A percentile compares a stretch with the other conserved stretches of the same genome.
Conservation (phyloP, 2,888 invertebrate genomes). For the Idaea aversata region DNA sequence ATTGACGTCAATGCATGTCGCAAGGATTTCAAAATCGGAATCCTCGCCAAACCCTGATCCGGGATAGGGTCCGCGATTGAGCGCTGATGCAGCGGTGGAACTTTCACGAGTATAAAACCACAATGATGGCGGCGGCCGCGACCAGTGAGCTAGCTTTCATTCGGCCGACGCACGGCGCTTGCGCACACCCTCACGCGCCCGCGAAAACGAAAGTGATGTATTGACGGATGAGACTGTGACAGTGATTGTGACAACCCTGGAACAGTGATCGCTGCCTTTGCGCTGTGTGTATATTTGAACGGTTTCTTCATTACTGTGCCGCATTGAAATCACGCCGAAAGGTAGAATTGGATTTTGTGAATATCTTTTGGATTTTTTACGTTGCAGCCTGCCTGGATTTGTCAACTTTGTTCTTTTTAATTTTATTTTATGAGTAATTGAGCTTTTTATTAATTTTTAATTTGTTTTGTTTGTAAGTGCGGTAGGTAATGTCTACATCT, state of each 20-base stretch:
- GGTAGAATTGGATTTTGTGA: constrained; percentile 59
- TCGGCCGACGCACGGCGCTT: constrained; percentile 49
- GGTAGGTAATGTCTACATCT: not conserved
- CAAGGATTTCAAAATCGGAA: constrained; percentile 68
- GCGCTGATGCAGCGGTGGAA: constrained; percentile 55
- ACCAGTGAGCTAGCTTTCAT: constrained; percentile 62
- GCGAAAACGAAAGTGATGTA: constrained; percentile 73
- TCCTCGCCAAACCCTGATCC: constrained; percentile 59
- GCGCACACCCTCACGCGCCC: constrained; percentile 37
- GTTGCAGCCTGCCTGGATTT: not conserved
- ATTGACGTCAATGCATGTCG: constrained; percentile 55
- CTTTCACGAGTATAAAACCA: constrained; percentile 78
- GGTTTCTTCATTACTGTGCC: constrained; percentile 58
- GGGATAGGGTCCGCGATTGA: constrained; percentile 54
- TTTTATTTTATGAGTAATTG: not conserved
- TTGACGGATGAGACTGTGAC: constrained; percentile 54
- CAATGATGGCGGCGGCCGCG: constrained; percentile 59
- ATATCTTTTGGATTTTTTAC: constrained; percentile 29
- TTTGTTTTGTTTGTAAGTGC: not conserved
- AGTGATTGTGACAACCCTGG: constrained; percentile 66
- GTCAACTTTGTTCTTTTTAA: not conserved
- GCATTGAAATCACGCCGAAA: constrained; percentile 54
- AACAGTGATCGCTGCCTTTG: constrained; percentile 73
- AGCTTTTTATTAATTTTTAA: not conserved
- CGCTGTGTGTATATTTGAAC: constrained; percentile 72